Percentiles rank a stretch among this genome's conserved stretches.
Conservation (phyloP, 1,140 invertebrate genomes). For the Sesamia nonagrioides region DNA sequence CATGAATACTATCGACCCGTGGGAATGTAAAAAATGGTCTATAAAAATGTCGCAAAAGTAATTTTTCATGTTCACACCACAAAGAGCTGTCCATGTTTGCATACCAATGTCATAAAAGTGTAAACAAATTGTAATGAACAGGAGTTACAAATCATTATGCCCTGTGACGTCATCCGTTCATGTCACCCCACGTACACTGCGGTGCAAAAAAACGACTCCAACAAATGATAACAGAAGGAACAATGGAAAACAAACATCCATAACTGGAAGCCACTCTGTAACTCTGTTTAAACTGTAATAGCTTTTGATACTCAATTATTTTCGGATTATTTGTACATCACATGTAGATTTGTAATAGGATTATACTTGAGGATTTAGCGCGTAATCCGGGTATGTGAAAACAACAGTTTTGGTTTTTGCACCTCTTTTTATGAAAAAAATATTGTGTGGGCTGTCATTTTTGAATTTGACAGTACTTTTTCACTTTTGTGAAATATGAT, state of each 20-base stretch:
- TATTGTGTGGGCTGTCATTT: too few species aligned
- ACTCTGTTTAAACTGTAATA: constrained; percentile 44
- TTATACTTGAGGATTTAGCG: constrained; percentile 1
- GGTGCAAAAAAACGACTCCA: constrained; percentile 25
- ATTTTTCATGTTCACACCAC: constrained; percentile 25
- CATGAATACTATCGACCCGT: constrained; percentile 7
- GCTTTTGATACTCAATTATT: constrained; percentile 50
- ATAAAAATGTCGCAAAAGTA: constrained; percentile 29
- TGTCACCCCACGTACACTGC: constrained; percentile 7
- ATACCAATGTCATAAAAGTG: constrained; percentile 28
- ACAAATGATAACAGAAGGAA: constrained; percentile 40
- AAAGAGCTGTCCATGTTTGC: neutral
- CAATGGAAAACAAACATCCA: constrained; percentile 51
- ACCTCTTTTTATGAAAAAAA: neutral
- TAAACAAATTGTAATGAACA: constrained; percentile 32
- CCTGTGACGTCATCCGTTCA: constrained; percentile 30
- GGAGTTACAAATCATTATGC: constrained; percentile 45
- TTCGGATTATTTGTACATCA: constrained; percentile 26
- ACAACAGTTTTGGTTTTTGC: neutral
- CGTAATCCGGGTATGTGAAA: constrained; percentile 2
- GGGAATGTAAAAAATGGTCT: constrained; percentile 4
- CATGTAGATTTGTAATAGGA: constrained; percentile 5
- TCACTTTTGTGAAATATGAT: too few species aligned
- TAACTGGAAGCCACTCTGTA: constrained; percentile 26
- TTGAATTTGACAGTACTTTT: too few species aligned